A percentile compares a stretch with the other conserved stretches of the same genome.
These are phyloP conservation scores for Notocelia uddmanniana DNA, from an alignment of 2,888 invertebrate genomes.

Conservation along the genomic window DNA sequence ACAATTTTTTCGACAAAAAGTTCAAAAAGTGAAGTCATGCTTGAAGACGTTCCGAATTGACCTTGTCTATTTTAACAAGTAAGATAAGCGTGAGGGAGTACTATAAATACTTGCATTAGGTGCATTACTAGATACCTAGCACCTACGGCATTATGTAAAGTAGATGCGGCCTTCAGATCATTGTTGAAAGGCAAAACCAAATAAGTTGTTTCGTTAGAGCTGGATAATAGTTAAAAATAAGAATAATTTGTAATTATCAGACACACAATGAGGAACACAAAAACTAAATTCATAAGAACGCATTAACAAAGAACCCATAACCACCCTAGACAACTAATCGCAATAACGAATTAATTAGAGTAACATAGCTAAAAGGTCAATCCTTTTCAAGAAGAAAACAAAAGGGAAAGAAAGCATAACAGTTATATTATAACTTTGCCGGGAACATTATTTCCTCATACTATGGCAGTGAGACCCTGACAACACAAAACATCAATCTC, in stretches of 20 bases:
- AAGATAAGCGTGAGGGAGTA: background rate
- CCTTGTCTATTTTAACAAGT: background rate
- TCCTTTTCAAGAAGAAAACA: conserved; percentile 6
- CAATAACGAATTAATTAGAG: too few relatives aligned
- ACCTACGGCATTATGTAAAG: background rate
- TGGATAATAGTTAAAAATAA: background rate
- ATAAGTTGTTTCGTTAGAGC: background rate
- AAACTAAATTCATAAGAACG: background rate
- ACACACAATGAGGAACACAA: background rate
- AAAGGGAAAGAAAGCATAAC: conserved; percentile 25
- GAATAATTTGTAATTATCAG: background rate
- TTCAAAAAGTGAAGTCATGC: too few relatives aligned
- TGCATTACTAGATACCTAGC: too few relatives aligned
- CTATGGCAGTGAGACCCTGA: conserved; percentile 54
- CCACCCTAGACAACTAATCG: background rate
- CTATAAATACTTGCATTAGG: too few relatives aligned
- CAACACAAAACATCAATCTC: conserved; percentile 56
- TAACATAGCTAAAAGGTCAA: conserved; percentile 27
- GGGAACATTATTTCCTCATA: conserved; percentile 48
- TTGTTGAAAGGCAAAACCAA: background rate
- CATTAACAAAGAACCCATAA: background rate
- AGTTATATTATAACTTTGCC: conserved; percentile 26
- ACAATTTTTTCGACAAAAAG: too few relatives aligned
- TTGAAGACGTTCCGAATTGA: background rate
- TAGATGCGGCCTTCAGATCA: background rate